phyloP scores from a whole-genome alignment of 2,888 invertebrate species.

The Corythucha ciliata region DNA sequence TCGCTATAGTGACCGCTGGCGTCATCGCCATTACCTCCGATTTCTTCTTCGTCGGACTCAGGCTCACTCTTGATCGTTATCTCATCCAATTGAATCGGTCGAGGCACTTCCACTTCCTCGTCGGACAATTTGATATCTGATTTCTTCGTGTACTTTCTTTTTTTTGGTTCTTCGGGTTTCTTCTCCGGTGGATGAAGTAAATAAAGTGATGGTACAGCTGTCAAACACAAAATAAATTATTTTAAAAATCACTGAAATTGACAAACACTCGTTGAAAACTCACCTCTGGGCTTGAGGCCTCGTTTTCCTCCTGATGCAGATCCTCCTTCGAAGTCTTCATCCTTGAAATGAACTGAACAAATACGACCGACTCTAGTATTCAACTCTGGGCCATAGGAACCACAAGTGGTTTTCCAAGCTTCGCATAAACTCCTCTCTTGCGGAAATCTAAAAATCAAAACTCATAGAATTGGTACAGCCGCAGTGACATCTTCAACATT shows the following conservation, averaged over 20 bases:
- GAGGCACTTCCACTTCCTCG: neutral
- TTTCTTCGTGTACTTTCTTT: neutral
- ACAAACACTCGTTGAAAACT: neutral
- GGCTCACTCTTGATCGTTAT: conserved; percentile 19
- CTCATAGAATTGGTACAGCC: neutral
- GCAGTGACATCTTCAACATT: neutral
- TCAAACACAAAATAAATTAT: neutral
- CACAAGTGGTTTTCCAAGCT: neutral
- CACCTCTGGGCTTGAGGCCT: conserved; percentile 22
- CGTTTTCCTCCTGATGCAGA: conserved; percentile 9
- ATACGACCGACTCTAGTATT: conserved; percentile 12
- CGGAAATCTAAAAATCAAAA: neutral
- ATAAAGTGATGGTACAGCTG: conserved; percentile 18
- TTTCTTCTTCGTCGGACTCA: conserved; percentile 8
- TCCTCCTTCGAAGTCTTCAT: conserved; percentile 14
- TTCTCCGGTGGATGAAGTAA: conserved; percentile 7
- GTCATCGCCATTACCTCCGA: too few species aligned
- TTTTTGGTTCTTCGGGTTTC: conserved; percentile 10
- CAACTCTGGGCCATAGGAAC: neutral
- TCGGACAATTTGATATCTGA: too few species aligned
- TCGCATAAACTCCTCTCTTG: neutral
- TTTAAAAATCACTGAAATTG: neutral
- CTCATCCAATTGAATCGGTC: neutral
- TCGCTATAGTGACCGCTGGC: too few species aligned
- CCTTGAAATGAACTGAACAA: conserved; percentile 19